Evolutionary conservation across 2,113 vertebrate species (phyloP).

Genomic region (Coptodon rendalli): DNA sequence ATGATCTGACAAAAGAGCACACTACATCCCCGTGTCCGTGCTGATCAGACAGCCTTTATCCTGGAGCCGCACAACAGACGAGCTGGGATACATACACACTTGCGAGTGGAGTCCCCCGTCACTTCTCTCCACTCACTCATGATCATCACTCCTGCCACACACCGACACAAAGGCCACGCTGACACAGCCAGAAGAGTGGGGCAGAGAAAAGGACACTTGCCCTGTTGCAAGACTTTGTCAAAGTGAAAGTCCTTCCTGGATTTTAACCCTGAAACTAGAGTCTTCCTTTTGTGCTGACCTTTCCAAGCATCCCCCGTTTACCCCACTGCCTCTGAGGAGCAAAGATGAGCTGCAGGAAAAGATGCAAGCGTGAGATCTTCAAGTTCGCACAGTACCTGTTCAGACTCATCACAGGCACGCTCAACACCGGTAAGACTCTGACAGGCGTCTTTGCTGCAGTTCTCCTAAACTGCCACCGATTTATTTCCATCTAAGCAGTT

Average conservation of each 20-base stretch:
- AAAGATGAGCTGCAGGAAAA: slow-evolving; percentile 94
- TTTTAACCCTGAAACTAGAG: slow-evolving; percentile 44
- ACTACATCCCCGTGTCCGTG: neutral
- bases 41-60: slow-evolving; percentile 12
- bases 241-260: slow-evolving; percentile 24
- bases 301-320: neutral
- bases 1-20: slow-evolving; percentile 42
- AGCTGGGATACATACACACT: neutral
- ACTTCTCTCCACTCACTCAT: slow-evolving; percentile 26
- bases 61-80: neutral
- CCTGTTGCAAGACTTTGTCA: neutral
- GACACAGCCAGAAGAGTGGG: slow-evolving; percentile 45
- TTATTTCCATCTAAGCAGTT: neutral
- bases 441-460: neutral
- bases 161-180: slow-evolving; percentile 29
- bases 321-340: slow-evolving; percentile 3
- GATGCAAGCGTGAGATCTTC: slow-evolving; percentile 93
- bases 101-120: neutral
- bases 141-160: slow-evolving; percentile 24
- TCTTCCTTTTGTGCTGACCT: slow-evolving; percentile 34
- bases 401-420: slow-evolving; percentile 90
- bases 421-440: slow-evolving; percentile 84
- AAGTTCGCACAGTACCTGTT: slow-evolving; percentile 96
- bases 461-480: neutral
- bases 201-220: slow-evolving; percentile 16